phyloP scores from a whole-genome alignment of 2,888 invertebrate genomes.

The Sphaeridia pumilis region DNA sequence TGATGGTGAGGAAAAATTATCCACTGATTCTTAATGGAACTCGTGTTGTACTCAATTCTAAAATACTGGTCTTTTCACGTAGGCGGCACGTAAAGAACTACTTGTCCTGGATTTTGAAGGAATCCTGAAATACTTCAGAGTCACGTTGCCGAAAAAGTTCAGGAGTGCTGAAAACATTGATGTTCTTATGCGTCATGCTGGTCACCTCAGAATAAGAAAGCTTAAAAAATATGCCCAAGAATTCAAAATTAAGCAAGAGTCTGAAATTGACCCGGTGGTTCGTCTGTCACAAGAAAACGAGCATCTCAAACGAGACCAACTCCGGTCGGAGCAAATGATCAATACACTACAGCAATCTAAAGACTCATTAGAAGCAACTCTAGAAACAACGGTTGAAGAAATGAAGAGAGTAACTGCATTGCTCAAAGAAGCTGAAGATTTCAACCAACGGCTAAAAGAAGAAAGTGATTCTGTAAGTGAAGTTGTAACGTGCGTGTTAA shows the following conservation, averaged over 20 bases:
- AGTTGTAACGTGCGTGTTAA: neutral
- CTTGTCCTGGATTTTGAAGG: slow-evolving; percentile 93
- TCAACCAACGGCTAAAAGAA: slow-evolving; percentile 54
- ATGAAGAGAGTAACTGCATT: slow-evolving; percentile 47
- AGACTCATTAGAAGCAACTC: slow-evolving; percentile 22
- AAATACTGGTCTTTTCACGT: too few relatives aligned
- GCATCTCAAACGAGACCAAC: slow-evolving; percentile 43
- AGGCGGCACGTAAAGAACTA: slow-evolving; percentile 76
- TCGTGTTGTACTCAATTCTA: too few relatives aligned
- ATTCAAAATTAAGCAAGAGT: slow-evolving; percentile 57
- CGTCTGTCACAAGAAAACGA: slow-evolving; percentile 42
- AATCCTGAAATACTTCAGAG: slow-evolving; percentile 93
- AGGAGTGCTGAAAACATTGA: slow-evolving; percentile 79
- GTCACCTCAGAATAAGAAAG: slow-evolving; percentile 82
- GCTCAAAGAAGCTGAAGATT: slow-evolving; percentile 60
- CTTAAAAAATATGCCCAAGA: slow-evolving; percentile 91
- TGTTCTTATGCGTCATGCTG: slow-evolving; percentile 78
- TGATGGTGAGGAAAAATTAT: slow-evolving; percentile 53
- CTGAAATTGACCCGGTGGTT: slow-evolving; percentile 37
- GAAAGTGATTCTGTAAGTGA: slow-evolving; percentile 52
- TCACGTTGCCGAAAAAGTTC: slow-evolving; percentile 91
- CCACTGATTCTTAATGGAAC: too few relatives aligned
- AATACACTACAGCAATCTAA: slow-evolving; percentile 45
- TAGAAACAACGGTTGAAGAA: slow-evolving; percentile 40
- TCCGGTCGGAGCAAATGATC: slow-evolving; percentile 48